A percentile compares a stretch with the other conserved stretches of the same genome.
These are phyloP conservation scores for Sarcophaga variegata DNA, from an alignment of 2,888 invertebrate genomes.

Conservation along the genomic window DNA sequence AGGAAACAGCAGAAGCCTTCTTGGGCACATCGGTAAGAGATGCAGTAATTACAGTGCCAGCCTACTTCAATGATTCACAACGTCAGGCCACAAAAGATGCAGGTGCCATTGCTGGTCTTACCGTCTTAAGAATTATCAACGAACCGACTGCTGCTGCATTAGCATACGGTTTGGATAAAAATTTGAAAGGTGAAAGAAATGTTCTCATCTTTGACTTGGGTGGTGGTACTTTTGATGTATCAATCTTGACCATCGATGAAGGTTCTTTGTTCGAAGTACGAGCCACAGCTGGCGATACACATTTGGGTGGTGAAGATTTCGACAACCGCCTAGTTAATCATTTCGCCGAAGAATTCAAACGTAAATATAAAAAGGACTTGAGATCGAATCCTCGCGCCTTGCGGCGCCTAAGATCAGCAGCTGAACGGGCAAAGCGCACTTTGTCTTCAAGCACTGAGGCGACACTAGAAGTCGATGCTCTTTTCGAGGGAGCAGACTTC, in stretches of 20 bases:
- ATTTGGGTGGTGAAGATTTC: constrained; percentile 95
- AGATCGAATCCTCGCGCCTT: constrained; percentile 85
- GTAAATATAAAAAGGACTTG: constrained; percentile 88
- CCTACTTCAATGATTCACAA: constrained; percentile 94
- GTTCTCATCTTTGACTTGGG: constrained; percentile 85
- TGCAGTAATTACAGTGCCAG: constrained; percentile 94
- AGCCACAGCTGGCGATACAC: constrained; percentile 96
- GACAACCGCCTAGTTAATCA: constrained; percentile 92
- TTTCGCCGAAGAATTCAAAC: constrained; percentile 93
- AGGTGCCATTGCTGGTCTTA: constrained; percentile 93
- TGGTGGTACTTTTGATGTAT: constrained; percentile 96
- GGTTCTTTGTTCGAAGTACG: constrained; percentile 93
- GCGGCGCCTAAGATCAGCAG: constrained; percentile 87
- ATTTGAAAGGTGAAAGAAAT: constrained; percentile 90
- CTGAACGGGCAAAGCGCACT: constrained; percentile 90
- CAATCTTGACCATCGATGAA: constrained; percentile 96
- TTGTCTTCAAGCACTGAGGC: constrained; percentile 91
- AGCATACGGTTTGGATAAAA: constrained; percentile 94
- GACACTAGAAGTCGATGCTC: constrained; percentile 88
- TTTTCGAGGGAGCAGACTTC: constrained; percentile 88
- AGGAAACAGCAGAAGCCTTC: constrained; percentile 94
- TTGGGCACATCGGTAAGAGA: constrained; percentile 91
- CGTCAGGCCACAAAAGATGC: constrained; percentile 97
- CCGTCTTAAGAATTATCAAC: constrained; percentile 94
- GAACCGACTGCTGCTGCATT: constrained; percentile 96